These are phyloP conservation scores for Psittacara wagleri DNA, from an alignment of 2,113 vertebrate genomes.

Conservation along the genomic window DNA sequence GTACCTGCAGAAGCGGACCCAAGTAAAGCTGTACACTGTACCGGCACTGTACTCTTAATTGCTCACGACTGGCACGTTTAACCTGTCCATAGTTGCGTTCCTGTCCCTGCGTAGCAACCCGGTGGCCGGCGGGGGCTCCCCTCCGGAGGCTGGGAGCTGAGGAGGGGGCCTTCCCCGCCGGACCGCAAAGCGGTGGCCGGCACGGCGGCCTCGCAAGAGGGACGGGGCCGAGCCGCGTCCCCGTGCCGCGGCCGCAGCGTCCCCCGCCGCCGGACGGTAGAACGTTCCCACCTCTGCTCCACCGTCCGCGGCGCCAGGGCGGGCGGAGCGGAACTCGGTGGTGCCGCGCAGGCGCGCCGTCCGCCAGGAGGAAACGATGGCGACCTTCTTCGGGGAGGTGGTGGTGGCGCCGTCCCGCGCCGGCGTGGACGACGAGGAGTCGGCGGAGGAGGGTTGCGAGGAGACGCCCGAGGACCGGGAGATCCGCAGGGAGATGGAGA, in stretches of 20 bases:
- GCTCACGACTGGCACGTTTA: not conserved
- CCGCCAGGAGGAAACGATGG: conserved; percentile 24
- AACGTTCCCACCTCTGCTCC: rapidly evolving
- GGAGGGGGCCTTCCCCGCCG: too few relatives aligned
- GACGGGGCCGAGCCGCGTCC: not conserved
- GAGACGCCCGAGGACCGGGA: conserved; percentile 71
- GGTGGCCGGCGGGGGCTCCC: not conserved
- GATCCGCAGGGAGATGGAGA: conserved; percentile 70
- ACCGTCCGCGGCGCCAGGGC: rapidly evolving
- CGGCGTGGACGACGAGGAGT: conserved; percentile 76
- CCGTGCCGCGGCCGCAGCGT: not conserved
- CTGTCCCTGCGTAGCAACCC: not conserved
- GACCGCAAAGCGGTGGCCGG: too few relatives aligned
- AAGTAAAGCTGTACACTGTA: not conserved
- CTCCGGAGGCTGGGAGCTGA: not conserved
- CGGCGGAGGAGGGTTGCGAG: conserved; percentile 42
- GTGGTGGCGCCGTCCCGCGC: conserved; percentile 70
- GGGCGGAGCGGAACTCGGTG: too few relatives aligned
- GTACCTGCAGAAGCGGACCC: not conserved
- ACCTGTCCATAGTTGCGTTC: not conserved
- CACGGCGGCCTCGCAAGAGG: not conserved
- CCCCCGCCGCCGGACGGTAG: too few relatives aligned
- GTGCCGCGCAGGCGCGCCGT: not conserved
- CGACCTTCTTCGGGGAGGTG: conserved; percentile 82
- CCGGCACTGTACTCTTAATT: not conserved